phyloP scores from a whole-genome alignment of 2,797 vertebrate genomes.

The Psittacula echo region DNA sequence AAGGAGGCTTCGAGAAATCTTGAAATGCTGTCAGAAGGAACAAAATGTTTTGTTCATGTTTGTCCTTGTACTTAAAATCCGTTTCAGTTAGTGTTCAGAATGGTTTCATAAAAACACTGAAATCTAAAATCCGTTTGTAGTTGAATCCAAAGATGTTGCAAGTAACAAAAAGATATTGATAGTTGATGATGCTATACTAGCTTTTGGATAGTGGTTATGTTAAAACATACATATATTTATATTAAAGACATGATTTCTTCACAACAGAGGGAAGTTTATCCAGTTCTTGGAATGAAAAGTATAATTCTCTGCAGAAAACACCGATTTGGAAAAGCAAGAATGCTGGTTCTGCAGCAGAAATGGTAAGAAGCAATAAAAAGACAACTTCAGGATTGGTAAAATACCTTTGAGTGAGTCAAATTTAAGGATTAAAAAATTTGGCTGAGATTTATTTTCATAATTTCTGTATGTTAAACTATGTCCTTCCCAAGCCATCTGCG shows the following conservation, averaged over 20 bases:
- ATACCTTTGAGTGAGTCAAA: background rate
- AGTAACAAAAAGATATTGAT: background rate
- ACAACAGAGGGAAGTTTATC: slow-evolving; percentile 94
- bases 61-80: background rate
- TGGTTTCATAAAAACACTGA: background rate
- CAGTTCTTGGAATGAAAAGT: slow-evolving; percentile 96
- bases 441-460: background rate
- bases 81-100: background rate
- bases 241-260: slow-evolving; percentile 36
- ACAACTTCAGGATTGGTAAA: background rate
- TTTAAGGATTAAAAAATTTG: background rate
- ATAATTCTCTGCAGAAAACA: slow-evolving; percentile 90
- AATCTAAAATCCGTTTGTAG: background rate
- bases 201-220: background rate
- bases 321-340: slow-evolving; percentile 91
- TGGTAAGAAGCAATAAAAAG: slow-evolving; percentile 80
- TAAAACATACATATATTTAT: background rate
- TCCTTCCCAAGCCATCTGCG: background rate
- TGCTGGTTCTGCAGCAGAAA: slow-evolving; percentile 86
- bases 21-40: background rate
- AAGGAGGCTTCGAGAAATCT: background rate
- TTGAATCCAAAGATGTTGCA: background rate
- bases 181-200: background rate
- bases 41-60: background rate
- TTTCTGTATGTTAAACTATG: background rate